Evolutionary conservation across 2,113 vertebrate genomes (phyloP).

Genomic region (Pristiophorus japonicus): DNA sequence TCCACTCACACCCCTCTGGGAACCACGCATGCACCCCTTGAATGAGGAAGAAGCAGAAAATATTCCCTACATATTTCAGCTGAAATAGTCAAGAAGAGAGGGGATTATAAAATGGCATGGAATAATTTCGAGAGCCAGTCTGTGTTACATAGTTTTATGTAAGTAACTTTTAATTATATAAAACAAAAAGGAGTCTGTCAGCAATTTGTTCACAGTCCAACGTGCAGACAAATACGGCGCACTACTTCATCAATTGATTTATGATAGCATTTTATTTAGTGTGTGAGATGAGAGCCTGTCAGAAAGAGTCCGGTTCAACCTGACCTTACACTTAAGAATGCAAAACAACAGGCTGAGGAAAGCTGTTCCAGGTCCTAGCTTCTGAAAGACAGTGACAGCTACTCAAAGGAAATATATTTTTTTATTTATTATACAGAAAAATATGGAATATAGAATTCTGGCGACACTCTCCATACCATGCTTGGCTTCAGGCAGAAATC

Average conservation of each 20-base stretch:
- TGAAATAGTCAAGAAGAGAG: not conserved
- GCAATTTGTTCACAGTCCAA: not conserved
- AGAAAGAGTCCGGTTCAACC: not conserved
- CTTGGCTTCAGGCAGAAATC: no score
- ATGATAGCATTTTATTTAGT: no score
- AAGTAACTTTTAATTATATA: not conserved
- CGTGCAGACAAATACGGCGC: not conserved
- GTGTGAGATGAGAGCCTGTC: not conserved
- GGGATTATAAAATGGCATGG: not conserved
- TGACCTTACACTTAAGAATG: not conserved
- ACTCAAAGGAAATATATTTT: no score
- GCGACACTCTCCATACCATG: no score
- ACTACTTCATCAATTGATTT: not conserved
- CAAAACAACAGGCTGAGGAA: not conserved
- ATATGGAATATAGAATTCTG: no score
- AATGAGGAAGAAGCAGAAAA: not conserved
- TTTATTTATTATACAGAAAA: no score
- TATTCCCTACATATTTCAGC: not conserved
- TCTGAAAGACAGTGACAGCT: no score
- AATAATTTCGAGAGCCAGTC: not conserved
- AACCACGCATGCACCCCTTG: no score
- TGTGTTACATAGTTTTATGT: not conserved
- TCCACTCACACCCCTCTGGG: not conserved
- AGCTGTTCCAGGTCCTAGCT: not conserved
- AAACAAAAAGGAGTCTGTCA: not conserved